phyloP scores from a whole-genome alignment of 2,888 invertebrate species.

The Geotrupes spiniger region DNA sequence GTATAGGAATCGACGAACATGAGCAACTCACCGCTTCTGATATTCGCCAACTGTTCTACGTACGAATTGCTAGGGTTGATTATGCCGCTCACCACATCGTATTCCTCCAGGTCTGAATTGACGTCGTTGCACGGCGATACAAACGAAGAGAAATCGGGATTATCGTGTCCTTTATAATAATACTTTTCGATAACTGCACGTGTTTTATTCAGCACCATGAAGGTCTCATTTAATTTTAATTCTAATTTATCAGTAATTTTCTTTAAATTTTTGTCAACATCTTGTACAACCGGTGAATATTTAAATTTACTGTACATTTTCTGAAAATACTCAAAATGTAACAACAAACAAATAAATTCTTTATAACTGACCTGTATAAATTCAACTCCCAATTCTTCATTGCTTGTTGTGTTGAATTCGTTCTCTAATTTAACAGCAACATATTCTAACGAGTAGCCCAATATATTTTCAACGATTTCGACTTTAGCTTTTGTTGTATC shows the following conservation, averaged over 20 bases:
- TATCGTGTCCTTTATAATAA: constrained; percentile 27
- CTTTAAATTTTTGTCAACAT: constrained; percentile 38
- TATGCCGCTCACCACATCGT: constrained; percentile 24
- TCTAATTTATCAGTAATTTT: constrained; percentile 42
- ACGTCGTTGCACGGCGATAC: constrained; percentile 32
- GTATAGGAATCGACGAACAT: constrained; percentile 21
- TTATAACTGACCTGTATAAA: constrained; percentile 46
- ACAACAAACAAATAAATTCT: not conserved
- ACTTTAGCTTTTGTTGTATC: constrained; percentile 26
- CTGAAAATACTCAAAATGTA: constrained; percentile 29
- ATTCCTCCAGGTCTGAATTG: constrained; percentile 23
- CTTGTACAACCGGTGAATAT: constrained; percentile 36
- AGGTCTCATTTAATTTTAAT: constrained; percentile 41
- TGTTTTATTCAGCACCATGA: constrained; percentile 40
- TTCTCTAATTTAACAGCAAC: constrained; percentile 34
- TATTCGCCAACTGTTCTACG: constrained; percentile 27
- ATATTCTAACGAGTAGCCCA: constrained; percentile 32
- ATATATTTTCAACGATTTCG: constrained; percentile 28
- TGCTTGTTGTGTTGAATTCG: constrained; percentile 39
- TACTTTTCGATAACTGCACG: constrained; percentile 36
- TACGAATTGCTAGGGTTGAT: constrained; percentile 27
- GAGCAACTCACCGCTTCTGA: constrained; percentile 27
- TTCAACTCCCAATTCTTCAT: constrained; percentile 44
- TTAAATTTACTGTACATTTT: constrained; percentile 45
- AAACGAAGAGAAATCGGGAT: constrained; percentile 26